Evolutionary conservation across 2,113 vertebrate genomes (phyloP), one percentile per base, ranked within the genome.

Genomic region (Tenrec ecaudatus): DNA sequence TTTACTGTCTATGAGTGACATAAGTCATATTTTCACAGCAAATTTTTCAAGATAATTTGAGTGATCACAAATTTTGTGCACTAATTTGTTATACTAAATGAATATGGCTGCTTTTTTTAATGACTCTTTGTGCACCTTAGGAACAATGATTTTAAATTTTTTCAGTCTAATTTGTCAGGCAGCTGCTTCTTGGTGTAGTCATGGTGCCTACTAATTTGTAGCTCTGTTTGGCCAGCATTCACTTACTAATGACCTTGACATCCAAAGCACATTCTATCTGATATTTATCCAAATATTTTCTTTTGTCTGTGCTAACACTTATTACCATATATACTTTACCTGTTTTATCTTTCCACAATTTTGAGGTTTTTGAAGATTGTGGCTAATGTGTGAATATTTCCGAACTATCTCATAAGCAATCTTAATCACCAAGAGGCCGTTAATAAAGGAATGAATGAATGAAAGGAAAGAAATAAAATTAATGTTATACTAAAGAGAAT

Each of bases 91-190:
- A 82, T 12, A 17, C 7, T 79, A 38, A 82, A 77, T 83, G 73
- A 81, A 85, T 69, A 16, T 66, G 86, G 33, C 62, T 78, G 38
- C 57, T 92, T 89, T 88, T 95, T 86, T 10, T 53, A 53, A 53
- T 53, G 4, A 10, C 47, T 75, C 47, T 53, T 64, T 90, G 68
- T 40, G 82, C 76, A 33, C 31, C 31, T 66, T 88, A 64, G 22
- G n/a, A 85, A 10, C 2, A 81, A 15, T 58, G 2, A 23, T 5
- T 78, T 40, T 40, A 47, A 47, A 47, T 15, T 43, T 77, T 88
- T 95, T 84, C n/a, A 69, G 78, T 73, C 47, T 77, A 57, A 89
- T 86, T 85, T 85, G 53, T 16, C 89, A 82, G 66, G 2, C 27
- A 89, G 3, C 58, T 92, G 40, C 68, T 88, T 0, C 82, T 95